Conservation (phyloP, 2,888 invertebrate species). For the Neria commutata region DNA sequence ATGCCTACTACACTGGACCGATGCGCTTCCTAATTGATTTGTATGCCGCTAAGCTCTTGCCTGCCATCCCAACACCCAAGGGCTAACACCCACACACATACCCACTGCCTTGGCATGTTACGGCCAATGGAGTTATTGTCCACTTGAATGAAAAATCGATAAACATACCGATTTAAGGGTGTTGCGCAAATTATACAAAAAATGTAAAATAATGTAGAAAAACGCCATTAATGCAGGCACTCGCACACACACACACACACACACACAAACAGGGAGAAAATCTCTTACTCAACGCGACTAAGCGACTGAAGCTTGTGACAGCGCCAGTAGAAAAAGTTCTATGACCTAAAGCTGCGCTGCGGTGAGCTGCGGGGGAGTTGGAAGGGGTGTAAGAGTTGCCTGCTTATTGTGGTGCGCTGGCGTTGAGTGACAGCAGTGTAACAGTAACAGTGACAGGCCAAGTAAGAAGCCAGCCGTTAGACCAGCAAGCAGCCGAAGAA, state of each 20-base stretch:
- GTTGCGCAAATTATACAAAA: constrained; percentile 23
- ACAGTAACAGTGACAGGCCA: constrained; percentile 25
- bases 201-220: background rate
- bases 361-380: background rate
- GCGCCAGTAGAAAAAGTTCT: constrained; percentile 46
- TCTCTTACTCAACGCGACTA: constrained; percentile 28
- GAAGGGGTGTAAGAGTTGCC: background rate
- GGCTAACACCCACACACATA: background rate
- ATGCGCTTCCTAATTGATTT: too few species aligned
- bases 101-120: background rate
- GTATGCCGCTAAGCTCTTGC: too few species aligned
- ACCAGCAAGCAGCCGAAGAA: background rate
- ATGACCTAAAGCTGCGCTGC: constrained; percentile 48
- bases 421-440: constrained; percentile 16
- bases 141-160: constrained; percentile 51
- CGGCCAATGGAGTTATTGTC: constrained; percentile 24
- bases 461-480: background rate
- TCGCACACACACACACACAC: constrained; percentile 10
- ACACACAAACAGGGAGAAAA: constrained; percentile 21
- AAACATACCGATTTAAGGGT: constrained; percentile 51
- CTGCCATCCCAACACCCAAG: too few species aligned
- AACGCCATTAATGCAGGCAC: background rate
- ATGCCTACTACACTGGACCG: too few species aligned
- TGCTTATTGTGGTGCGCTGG: too few species aligned
- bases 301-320: constrained; percentile 35